Conservation (phyloP, 64 coral and sea anemone genomes). For the Cladopsammia gracilis region DNA sequence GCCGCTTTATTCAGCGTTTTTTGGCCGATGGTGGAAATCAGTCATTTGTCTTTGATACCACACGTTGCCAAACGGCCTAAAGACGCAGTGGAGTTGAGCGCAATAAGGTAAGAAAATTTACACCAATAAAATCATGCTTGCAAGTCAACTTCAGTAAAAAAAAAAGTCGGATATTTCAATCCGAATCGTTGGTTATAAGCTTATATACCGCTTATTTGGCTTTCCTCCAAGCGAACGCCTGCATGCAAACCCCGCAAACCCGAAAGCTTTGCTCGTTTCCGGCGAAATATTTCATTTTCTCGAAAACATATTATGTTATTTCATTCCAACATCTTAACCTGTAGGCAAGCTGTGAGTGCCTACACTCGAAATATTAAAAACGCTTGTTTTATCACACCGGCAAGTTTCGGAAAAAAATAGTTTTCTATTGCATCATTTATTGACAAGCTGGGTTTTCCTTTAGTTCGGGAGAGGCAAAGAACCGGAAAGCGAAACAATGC, state of each 20-base stretch:
- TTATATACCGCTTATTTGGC: neutral
- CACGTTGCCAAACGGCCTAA: conserved; percentile 81
- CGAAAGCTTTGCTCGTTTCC: too few relatives aligned
- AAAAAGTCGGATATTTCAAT: neutral
- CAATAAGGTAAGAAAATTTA: conserved; percentile 74
- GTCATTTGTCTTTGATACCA: conserved; percentile 91
- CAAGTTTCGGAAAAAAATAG: neutral
- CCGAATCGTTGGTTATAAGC: neutral
- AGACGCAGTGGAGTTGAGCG: conserved; percentile 83
- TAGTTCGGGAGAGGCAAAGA: neutral
- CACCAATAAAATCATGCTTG: neutral
- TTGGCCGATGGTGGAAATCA: conserved; percentile 98
- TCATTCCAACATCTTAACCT: too few relatives aligned
- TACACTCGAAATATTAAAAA: neutral
- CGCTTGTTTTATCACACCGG: neutral
- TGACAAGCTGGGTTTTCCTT: conserved; percentile 29
- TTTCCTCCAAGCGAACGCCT: neutral
- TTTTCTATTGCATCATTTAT: conserved; percentile 19
- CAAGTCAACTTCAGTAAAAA: too few relatives aligned
- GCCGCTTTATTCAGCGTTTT: conserved; percentile 78
- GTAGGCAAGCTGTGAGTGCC: too few relatives aligned
- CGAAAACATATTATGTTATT: too few relatives aligned
- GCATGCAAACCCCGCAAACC: too few relatives aligned
- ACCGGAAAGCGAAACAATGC: neutral
- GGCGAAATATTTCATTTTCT: too few relatives aligned